Evolutionary conservation across 2,888 invertebrate species (phyloP), one percentile per base, ranked within the genome.

Genomic region (Acrocyrtus sp.): DNA sequence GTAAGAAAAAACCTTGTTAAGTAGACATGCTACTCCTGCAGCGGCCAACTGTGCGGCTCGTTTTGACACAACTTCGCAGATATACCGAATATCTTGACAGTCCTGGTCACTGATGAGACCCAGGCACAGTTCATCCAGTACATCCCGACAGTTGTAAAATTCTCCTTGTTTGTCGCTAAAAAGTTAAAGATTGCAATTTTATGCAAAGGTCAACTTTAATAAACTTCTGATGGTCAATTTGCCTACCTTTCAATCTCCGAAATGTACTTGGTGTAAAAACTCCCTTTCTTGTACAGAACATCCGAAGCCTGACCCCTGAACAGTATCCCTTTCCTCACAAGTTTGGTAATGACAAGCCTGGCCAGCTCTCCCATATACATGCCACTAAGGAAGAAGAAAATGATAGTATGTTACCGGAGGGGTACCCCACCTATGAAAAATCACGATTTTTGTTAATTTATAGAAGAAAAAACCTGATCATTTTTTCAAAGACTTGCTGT

Each of bases 201-300:
- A n/a, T n/a, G n/a, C n/a, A n/a, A n/a, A n/a, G n/a, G n/a, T n/a
- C n/a, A n/a, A n/a, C n/a, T n/a, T n/a, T n/a, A n/a, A n/a, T n/a
- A n/a, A n/a, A n/a, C n/a, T n/a, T n/a, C n/a, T n/a, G n/a, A n/a
- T n/a, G 17, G 21, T 12, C 26, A 48, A 21, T 50, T 39, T 24
- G 17, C 15, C 10, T 48, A 60, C 90, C 87, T 91, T 85, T 99
- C 98, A 76, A 99, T 97, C 87, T 98, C 98, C 2, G 98, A 98
- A 15, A 99, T 94, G 84, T 94, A 98, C 88, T 98, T 98, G 15
- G 98, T 98, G 84, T 95, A 94, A 87, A 99, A 98, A 81, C 90
- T 89, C 77, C 92, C 93, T 57, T 90, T 88, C 73, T 92, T 90
- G 84, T 89, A 90, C 41, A 98, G 87, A 51, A 91, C 86, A 78